Evolutionary conservation across 2,888 invertebrate species (phyloP).

Genomic region (Mesochorus sp.): DNA sequence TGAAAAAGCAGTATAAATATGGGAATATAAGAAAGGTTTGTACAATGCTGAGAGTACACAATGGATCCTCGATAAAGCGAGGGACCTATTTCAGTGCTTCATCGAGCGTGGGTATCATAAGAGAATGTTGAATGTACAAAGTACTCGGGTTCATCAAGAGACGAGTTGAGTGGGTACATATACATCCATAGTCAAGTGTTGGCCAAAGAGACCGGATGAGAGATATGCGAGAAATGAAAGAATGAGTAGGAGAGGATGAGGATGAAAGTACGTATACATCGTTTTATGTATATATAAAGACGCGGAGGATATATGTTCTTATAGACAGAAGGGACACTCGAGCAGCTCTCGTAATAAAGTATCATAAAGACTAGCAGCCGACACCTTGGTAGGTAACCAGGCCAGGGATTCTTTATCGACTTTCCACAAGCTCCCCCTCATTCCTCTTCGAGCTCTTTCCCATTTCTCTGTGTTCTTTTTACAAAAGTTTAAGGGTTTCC

Average conservation of each 20-base stretch:
- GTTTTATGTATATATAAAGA: conserved; percentile 1
- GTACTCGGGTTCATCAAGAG: conserved; percentile 21
- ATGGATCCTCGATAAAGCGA: conserved; percentile 5
- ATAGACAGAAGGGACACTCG: not conserved
- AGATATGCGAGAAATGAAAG: conserved; percentile 5
- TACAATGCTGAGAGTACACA: conserved; percentile 24
- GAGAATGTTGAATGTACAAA: conserved; percentile 24
- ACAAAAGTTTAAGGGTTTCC: conserved; percentile 25
- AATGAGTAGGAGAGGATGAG: conserved; percentile 2
- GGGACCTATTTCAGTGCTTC: conserved; percentile 18
- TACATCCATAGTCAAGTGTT: conserved; percentile 30
- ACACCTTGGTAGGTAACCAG: conserved; percentile 42
- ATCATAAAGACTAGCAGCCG: conserved; percentile 29
- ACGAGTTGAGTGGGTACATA: conserved; percentile 19
- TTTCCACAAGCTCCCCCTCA: conserved; percentile 5
- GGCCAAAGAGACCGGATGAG: conserved; percentile 20
- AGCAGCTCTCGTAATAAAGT: conserved; percentile 40
- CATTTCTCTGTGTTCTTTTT: conserved; percentile 2
- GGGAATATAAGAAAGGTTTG: not conserved
- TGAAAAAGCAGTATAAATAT: not conserved
- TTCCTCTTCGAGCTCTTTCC: conserved; percentile 2
- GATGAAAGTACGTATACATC: conserved; percentile 19
- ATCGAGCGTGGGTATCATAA: not conserved
- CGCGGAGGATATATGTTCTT: not conserved
- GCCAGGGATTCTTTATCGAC: conserved; percentile 36